These are phyloP conservation scores for Heliopora coerulea DNA, from an alignment of 92 coral and sea anemone species.

Conservation along the genomic window DNA sequence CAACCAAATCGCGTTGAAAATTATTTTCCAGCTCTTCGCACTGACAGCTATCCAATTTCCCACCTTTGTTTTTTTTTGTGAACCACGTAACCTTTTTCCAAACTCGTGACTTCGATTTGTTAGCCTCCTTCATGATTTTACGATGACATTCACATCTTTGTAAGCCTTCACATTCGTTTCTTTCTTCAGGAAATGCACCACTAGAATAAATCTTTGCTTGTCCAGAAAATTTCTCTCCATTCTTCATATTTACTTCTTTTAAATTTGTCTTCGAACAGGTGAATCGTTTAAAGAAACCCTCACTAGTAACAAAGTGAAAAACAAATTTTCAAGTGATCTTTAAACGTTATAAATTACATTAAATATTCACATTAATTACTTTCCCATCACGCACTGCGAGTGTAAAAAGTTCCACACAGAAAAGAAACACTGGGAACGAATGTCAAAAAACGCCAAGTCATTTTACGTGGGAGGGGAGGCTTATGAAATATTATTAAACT, in stretches of 20 bases:
- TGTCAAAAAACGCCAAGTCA: too few relatives aligned
- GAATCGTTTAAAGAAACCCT: neutral
- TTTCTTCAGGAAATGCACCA: neutral
- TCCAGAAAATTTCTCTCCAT: neutral
- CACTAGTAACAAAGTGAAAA: neutral
- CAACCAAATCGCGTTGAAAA: neutral
- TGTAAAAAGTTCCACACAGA: too few relatives aligned
- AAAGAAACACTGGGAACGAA: too few relatives aligned
- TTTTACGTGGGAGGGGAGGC: neutral
- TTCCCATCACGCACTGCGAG: neutral
- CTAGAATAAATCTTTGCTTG: neutral
- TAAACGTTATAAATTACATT: neutral
- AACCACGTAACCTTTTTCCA: slow-evolving; percentile 96
- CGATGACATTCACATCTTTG: slow-evolving; percentile 26
- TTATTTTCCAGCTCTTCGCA: neutral
- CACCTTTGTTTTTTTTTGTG: slow-evolving; percentile 66
- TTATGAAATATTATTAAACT: neutral
- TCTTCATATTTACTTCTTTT: slow-evolving; percentile 12
- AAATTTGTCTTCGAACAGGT: neutral
- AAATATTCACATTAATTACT: neutral
- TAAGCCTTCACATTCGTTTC: too few relatives aligned
- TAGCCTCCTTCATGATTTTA: slow-evolving; percentile 44
- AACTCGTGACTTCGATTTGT: slow-evolving; percentile 58
- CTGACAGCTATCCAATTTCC: slow-evolving; percentile 55
- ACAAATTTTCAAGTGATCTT: neutral